Percentiles rank a stretch among this genome's conserved stretches.
Conservation (phyloP, 2,113 vertebrate genomes). For the Tauraco erythrolophus region DNA sequence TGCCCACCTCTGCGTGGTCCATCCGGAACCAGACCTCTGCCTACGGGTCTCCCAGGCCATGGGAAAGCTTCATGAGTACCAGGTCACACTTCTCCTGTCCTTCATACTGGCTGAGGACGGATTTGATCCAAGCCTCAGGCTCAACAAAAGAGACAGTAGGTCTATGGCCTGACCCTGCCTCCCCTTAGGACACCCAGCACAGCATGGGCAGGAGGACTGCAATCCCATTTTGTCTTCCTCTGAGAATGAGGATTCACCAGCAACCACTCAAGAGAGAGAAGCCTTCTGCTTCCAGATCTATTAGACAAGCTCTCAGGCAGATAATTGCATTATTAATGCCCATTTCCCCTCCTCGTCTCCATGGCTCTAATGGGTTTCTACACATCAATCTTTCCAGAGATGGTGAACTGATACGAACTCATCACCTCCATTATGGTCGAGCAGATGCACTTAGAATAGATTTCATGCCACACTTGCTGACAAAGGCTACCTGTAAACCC, state of each 20-base stretch:
- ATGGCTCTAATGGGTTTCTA: not conserved
- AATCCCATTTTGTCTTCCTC: not conserved
- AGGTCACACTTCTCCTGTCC: not conserved
- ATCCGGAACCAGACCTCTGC: not conserved
- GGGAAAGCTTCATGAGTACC: not conserved
- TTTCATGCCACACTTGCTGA: not conserved
- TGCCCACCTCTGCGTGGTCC: not conserved
- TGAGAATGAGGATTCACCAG: not conserved
- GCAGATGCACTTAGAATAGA: not conserved
- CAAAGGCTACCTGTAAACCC: not conserved
- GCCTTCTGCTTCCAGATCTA: not conserved
- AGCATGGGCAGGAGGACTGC: not conserved
- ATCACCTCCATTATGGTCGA: not conserved
- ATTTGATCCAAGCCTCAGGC: not conserved
- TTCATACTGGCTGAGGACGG: not conserved
- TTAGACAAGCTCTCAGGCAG: not conserved
- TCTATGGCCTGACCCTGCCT: not conserved
- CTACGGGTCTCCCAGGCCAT: accelerated
- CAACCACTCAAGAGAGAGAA: not conserved
- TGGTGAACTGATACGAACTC: not conserved
- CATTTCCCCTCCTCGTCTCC: not conserved
- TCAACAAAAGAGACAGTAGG: not conserved
- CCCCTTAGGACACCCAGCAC: not conserved
- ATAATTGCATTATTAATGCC: conserved; percentile 20
- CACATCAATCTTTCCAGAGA: not conserved